Evolutionary conservation across 2,797 vertebrate genomes (phyloP), one percentile per base, ranked within the genome.

Genomic region (Anniella stebbinsi): DNA sequence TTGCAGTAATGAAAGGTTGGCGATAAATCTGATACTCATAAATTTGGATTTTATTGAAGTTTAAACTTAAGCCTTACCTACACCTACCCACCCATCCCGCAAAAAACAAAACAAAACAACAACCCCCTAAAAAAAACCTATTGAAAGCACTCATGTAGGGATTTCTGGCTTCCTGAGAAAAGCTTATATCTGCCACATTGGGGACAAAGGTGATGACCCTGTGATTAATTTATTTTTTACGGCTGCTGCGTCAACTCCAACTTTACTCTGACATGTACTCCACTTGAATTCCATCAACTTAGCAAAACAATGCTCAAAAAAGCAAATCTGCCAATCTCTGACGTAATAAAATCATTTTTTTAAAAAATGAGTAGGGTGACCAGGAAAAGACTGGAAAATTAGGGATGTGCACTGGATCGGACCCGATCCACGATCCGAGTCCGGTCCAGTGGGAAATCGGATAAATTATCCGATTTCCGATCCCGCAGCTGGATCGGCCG

Each of bases 21-120:
- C 93, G 94, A 94, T 93, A 96, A 94, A 93, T 92, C 88, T 95
- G 95, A 95, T 93, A 93, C 96, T 93, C 93, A 94, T 95, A 96
- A 95, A 95, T 94, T 93, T 94, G 77, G 91, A 60, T 94, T 96
- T 96, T 96, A 96, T 95, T 95, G 91, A 93, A 95, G 92, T 92
- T 93, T 93, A 93, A 94, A 95, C 91, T 92, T 94, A 93, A 96
- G 94, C 87, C 93, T 95, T 94, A 91, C 91, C 86, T 45, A 63
- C 80, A 30, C 84, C 67, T 75, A 30, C 25, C 11, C 41, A 33
- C 89, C 91, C 92, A 84, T 89, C n/a, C n/a, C n/a, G n/a, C n/a
- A n/a, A n/a, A n/a, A n/a, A n/a, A n/a, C n/a, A 17, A 63, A 17
- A 63, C 54, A 57, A 57, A 13, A 57, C 54, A 57, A 57, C 45